phyloP scores from a whole-genome alignment of 2,113 vertebrate species.

The Protomyctophum bolini region DNA sequence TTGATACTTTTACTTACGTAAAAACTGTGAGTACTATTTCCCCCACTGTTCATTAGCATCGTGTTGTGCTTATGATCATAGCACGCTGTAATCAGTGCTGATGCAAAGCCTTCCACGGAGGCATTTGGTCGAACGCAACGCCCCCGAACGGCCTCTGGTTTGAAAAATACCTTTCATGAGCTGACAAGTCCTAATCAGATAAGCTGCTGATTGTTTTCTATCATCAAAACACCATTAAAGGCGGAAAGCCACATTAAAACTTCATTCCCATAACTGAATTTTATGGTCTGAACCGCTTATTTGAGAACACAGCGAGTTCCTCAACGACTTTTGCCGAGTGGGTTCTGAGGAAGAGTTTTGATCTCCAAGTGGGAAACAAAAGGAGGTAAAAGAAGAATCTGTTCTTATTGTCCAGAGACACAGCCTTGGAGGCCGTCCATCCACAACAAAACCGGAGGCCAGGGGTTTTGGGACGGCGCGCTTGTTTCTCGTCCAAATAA shows the following conservation, averaged over 20 bases:
- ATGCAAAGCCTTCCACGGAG: constrained; percentile 19
- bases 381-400: not conserved
- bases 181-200: constrained; percentile 43
- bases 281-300: not conserved
- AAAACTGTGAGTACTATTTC: not conserved
- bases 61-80: constrained; percentile 49
- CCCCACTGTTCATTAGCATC: constrained; percentile 62
- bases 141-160: not conserved
- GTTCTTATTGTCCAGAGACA: not conserved
- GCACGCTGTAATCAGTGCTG: constrained; percentile 56
- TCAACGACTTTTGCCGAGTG: too few species aligned
- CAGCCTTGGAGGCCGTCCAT: not conserved
- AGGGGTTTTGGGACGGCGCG: not conserved
- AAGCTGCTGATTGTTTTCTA: constrained; percentile 41
- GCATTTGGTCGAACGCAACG: not conserved
- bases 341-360: too few species aligned
- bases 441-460: not conserved
- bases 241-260: constrained; percentile 5
- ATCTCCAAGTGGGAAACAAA: too few species aligned
- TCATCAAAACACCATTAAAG: constrained; percentile 44
- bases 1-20: not conserved
- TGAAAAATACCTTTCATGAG: constrained; percentile 2
- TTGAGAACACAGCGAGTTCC: too few species aligned
- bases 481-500: not conserved
- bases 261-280: not conserved